Evolutionary conservation across 2,888 invertebrate genomes (phyloP).

Genomic region (Caradrina clavipalpis): DNA sequence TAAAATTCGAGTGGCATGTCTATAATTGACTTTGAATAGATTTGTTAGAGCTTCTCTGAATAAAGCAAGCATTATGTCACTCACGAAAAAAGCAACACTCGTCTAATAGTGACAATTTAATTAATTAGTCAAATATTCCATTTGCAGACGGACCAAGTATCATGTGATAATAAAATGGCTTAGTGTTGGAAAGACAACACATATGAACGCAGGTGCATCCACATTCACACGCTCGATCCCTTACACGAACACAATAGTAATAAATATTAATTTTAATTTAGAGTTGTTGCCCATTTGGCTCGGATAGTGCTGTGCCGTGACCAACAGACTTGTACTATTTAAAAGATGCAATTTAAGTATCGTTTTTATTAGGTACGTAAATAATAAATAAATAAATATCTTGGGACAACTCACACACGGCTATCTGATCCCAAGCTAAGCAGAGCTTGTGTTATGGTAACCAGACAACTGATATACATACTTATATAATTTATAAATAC

Average conservation of each 20-base stretch:
- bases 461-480: too few relatives aligned
- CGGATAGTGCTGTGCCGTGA: slow-evolving; percentile 64
- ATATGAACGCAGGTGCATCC: slow-evolving; percentile 20
- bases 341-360: slow-evolving; percentile 16
- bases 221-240: neutral
- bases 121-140: slow-evolving; percentile 1
- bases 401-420: too few relatives aligned
- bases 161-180: slow-evolving; percentile 13
- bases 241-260: slow-evolving; percentile 63
- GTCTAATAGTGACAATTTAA: slow-evolving; percentile 4
- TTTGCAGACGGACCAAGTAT: slow-evolving; percentile 4
- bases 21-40: neutral
- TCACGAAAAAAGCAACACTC: slow-evolving; percentile 14
- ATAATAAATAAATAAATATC: too few relatives aligned
- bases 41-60: neutral
- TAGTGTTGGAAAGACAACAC: neutral
- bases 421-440: too few relatives aligned
- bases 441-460: too few relatives aligned
- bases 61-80: slow-evolving; percentile 1
- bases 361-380: slow-evolving; percentile 9
- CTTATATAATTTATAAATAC: too few relatives aligned
- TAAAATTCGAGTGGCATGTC: neutral
- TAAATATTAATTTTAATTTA: slow-evolving; percentile 73
- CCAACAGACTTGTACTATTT: slow-evolving; percentile 28
- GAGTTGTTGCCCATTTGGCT: slow-evolving; percentile 73